These are phyloP conservation scores for Baccha elongata DNA, from an alignment of 2,888 invertebrate genomes.

Conservation along the genomic window DNA sequence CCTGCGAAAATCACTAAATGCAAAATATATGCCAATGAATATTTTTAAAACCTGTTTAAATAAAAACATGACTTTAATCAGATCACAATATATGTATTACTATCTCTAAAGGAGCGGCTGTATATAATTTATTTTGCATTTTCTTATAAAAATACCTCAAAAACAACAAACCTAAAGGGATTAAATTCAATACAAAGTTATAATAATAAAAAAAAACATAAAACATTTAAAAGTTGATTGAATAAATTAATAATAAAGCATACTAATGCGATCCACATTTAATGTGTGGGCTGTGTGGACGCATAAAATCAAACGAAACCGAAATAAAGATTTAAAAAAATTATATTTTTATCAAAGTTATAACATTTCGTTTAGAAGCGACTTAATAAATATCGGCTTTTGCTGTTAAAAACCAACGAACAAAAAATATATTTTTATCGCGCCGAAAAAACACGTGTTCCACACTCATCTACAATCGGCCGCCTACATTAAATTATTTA, in stretches of 20 bases:
- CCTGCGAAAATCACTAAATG: not conserved
- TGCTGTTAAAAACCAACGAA: conserved; percentile 21
- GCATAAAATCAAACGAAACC: conserved; percentile 19
- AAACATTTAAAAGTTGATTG: conserved; percentile 46
- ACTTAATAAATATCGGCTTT: conserved; percentile 58
- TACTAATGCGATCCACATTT: conserved; percentile 40
- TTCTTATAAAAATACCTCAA: not conserved
- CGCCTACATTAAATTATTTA: conserved; percentile 60
- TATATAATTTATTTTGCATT: conserved; percentile 3
- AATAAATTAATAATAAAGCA: conserved; percentile 41
- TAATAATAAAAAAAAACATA: conserved; percentile 16
- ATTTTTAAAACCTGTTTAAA: conserved; percentile 3
- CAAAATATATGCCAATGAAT: conserved; percentile 1
- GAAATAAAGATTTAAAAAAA: conserved; percentile 1
- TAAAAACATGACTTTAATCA: conserved; percentile 10
- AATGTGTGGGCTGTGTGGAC: conserved; percentile 42
- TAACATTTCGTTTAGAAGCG: conserved; percentile 51
- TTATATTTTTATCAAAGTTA: conserved; percentile 47
- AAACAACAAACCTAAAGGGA: not conserved
- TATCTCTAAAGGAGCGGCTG: conserved; percentile 27
- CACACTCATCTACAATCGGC: conserved; percentile 51
- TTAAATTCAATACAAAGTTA: not conserved
- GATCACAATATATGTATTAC: conserved; percentile 12
- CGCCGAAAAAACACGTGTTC: conserved; percentile 61
- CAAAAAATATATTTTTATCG: conserved; percentile 55